Conservation (phyloP, 2,888 invertebrate species). For the Xylocampa areola region DNA sequence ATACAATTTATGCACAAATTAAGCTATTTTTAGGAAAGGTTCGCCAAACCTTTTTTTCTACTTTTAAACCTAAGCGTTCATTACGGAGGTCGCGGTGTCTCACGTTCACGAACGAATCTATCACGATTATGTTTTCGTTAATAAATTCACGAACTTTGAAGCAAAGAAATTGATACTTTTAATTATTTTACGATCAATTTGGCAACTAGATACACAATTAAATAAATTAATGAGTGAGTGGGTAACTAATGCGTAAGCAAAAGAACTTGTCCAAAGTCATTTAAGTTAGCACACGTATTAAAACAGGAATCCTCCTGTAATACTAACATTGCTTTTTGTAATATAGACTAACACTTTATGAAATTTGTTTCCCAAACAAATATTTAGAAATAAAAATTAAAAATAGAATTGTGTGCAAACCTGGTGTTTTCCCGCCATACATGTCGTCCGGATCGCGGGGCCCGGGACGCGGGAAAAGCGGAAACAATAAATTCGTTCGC, state of each 20-base stretch:
- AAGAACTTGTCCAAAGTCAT: too few relatives aligned
- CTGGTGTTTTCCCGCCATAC: constrained; percentile 89
- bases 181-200: constrained; percentile 2
- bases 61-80: background rate
- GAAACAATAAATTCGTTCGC: constrained; percentile 93
- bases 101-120: too few relatives aligned
- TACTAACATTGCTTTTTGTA: too few relatives aligned
- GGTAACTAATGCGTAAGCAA: too few relatives aligned
- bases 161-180: background rate
- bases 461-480: constrained; percentile 91
- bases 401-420: too few relatives aligned
- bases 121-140: background rate
- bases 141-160: background rate
- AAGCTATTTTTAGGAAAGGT: too few relatives aligned
- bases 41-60: background rate
- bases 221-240: too few relatives aligned
- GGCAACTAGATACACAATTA: constrained; percentile 4
- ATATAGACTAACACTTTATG: too few relatives aligned
- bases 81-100: background rate
- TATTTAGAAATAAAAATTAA: background rate
- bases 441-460: constrained; percentile 90
- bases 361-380: too few relatives aligned
- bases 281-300: too few relatives aligned
- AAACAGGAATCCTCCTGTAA: too few relatives aligned
- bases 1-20: too few relatives aligned